These are phyloP conservation scores for Pterobdella sp. DNA, from an alignment of 2,888 invertebrate species.

Conservation along the genomic window DNA sequence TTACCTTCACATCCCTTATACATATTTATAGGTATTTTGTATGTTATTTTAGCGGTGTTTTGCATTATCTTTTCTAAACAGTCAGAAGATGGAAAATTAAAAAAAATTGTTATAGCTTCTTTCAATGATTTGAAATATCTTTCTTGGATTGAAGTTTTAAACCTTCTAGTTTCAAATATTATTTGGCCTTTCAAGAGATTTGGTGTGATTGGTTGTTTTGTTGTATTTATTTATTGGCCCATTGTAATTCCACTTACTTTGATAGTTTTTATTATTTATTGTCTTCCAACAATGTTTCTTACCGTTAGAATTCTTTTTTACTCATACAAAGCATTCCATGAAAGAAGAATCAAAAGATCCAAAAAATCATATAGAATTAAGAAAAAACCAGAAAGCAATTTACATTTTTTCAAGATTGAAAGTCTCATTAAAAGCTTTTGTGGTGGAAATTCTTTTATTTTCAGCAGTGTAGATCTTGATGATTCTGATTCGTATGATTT, in stretches of 20 bases:
- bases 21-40: conserved; percentile 43
- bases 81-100: conserved; percentile 39
- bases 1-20: conserved; percentile 45
- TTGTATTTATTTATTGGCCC: conserved; percentile 42
- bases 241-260: conserved; percentile 41
- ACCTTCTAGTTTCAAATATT: conserved; percentile 42
- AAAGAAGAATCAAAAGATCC: conserved; percentile 25
- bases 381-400: conserved; percentile 28
- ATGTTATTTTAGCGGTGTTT: conserved; percentile 40
- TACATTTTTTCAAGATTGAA: conserved; percentile 30
- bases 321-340: conserved; percentile 34
- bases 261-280: conserved; percentile 42
- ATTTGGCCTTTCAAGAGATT: conserved; percentile 45
- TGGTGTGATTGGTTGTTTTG: conserved; percentile 43
- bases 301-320: conserved; percentile 45
- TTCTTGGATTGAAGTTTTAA: conserved; percentile 44
- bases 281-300: conserved; percentile 45
- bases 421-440: not conserved
- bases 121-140: conserved; percentile 45
- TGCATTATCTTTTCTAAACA: conserved; percentile 40
- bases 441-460: not conserved
- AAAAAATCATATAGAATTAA: conserved; percentile 27
- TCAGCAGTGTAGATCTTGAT: not conserved
- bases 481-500: not conserved
- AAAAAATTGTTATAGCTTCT: conserved; percentile 42